Conservation (phyloP, 2,113 vertebrate species). For the Erythrocercus mccallii region DNA sequence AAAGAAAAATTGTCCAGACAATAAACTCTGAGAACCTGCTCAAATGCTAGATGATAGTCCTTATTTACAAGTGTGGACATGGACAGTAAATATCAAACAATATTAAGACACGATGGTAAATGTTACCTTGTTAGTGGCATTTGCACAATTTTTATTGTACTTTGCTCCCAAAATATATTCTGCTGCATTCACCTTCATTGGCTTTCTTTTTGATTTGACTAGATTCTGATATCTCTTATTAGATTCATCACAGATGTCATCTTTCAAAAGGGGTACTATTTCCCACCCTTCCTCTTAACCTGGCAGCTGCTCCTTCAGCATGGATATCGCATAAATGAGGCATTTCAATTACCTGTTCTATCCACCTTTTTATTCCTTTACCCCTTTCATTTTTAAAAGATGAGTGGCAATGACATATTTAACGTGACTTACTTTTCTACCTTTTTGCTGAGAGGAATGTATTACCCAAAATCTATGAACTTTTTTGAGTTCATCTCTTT, state of each 20-base stretch:
- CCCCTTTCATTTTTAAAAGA: not conserved
- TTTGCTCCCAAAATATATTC: not conserved
- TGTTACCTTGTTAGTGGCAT: constrained; percentile 54
- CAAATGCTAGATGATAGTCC: constrained; percentile 8
- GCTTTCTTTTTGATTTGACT: not conserved
- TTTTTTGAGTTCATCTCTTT: not conserved
- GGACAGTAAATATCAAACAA: constrained; percentile 39
- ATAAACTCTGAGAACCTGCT: not conserved
- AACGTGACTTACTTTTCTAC: not conserved
- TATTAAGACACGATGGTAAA: constrained; percentile 14
- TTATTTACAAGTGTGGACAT: constrained; percentile 1
- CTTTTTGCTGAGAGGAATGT: not conserved
- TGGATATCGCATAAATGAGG: not conserved
- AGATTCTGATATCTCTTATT: not conserved
- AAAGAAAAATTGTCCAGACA: not conserved
- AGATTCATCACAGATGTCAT: not conserved
- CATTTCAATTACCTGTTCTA: not conserved
- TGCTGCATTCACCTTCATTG: not conserved
- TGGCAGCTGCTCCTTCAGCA: not conserved
- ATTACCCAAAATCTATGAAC: not conserved
- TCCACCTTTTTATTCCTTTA: not conserved
- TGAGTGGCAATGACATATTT: not conserved
- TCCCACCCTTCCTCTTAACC: not conserved
- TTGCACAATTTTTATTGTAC: constrained; percentile 53
- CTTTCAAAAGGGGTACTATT: not conserved